These are phyloP conservation scores for Diploscapter pachys DNA, from an alignment of 1,140 invertebrate species.

Conservation along the genomic window DNA sequence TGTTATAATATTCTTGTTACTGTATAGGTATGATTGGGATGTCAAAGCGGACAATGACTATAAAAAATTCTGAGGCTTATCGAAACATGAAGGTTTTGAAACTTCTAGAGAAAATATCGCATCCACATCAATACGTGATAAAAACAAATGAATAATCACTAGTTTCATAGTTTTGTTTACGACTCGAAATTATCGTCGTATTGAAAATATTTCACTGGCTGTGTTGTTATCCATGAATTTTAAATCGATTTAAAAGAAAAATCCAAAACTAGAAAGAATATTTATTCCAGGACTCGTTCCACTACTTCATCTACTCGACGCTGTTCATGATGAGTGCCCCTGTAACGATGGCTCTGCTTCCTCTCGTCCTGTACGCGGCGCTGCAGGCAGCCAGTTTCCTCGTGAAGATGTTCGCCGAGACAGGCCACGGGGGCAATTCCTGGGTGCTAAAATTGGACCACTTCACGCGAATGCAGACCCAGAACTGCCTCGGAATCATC, in stretches of 20 bases:
- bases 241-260: not conserved
- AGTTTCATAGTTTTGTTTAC: not conserved
- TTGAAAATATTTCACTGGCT: not conserved
- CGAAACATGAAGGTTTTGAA: too few relatives aligned
- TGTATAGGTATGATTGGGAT: too few relatives aligned
- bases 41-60: too few relatives aligned
- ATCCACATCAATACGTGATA: not conserved
- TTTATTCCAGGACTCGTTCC: slow-evolving; percentile 74
- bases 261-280: not conserved
- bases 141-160: not conserved
- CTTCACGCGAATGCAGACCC: slow-evolving; percentile 79
- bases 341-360: slow-evolving; percentile 65
- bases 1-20: not conserved
- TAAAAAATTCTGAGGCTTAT: too few relatives aligned
- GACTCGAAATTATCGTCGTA: not conserved
- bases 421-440: slow-evolving; percentile 14
- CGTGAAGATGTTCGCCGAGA: slow-evolving; percentile 27
- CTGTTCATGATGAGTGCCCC: slow-evolving; percentile 86
- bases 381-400: slow-evolving; percentile 66
- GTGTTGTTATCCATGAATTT: not conserved
- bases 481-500: slow-evolving; percentile 79
- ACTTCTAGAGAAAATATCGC: too few relatives aligned
- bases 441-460: slow-evolving; percentile 20
- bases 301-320: slow-evolving; percentile 88
- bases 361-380: slow-evolving; percentile 54